phyloP scores from a whole-genome alignment of 2,113 vertebrate species.

The Plestiodon gilberti region DNA sequence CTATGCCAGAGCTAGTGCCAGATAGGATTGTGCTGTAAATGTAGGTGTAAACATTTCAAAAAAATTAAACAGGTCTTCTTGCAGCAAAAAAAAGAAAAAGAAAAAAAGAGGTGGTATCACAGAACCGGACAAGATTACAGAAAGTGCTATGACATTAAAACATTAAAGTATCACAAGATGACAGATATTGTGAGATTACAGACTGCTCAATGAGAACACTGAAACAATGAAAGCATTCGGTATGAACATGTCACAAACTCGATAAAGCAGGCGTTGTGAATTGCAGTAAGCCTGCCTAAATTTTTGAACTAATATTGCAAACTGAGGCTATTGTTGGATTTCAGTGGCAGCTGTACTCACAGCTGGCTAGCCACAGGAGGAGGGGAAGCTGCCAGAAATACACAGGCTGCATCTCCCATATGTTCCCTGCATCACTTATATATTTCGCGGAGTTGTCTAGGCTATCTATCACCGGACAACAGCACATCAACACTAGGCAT shows the following conservation, averaged over 20 bases:
- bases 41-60: not conserved
- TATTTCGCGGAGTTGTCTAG: not conserved
- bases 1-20: too few species aligned
- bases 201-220: not conserved
- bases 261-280: not conserved
- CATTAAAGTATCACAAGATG: not conserved
- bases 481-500: not conserved
- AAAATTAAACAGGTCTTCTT: not conserved
- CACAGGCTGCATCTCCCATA: not conserved
- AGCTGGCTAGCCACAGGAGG: conserved; percentile 7
- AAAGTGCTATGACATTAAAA: not conserved
- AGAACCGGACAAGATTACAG: not conserved
- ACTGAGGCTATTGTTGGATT: not conserved
- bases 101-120: not conserved
- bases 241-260: not conserved
- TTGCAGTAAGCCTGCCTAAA: not conserved
- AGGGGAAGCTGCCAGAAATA: conserved; percentile 2
- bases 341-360: conserved; percentile 15
- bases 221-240: not conserved
- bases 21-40: too few species aligned
- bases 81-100: not conserved
- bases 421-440: not conserved
- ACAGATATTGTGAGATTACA: not conserved
- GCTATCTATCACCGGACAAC: not conserved
- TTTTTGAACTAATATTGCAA: conserved; percentile 1